These are phyloP conservation scores for Cnemophilus loriae DNA, from an alignment of 2,113 vertebrate genomes.

Conservation along the genomic window DNA sequence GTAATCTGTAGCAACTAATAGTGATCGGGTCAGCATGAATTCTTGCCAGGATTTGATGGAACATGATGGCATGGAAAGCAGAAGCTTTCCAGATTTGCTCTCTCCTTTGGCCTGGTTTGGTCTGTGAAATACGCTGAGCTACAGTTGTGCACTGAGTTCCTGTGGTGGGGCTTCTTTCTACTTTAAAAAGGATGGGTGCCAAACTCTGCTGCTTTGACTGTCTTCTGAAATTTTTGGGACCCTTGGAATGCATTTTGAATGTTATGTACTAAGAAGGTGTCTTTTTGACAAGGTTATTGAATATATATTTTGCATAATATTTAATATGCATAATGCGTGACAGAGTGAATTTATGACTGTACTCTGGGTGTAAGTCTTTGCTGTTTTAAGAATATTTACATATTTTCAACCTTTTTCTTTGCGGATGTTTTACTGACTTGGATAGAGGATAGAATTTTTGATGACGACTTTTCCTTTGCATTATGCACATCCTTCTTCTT, in stretches of 20 bases:
- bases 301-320: not conserved
- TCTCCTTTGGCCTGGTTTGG: constrained; percentile 30
- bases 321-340: not conserved
- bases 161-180: not conserved
- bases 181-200: not conserved
- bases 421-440: not conserved
- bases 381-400: not conserved
- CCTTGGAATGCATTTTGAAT: not conserved
- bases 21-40: constrained; percentile 55
- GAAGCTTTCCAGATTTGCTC: constrained; percentile 45
- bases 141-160: not conserved
- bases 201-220: not conserved
- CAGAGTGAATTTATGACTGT: not conserved
- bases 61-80: constrained; percentile 50
- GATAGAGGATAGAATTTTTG: not conserved
- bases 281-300: constrained; percentile 7
- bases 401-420: not conserved
- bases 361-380: not conserved
- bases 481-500: not conserved
- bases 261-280: not conserved
- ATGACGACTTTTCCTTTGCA: not conserved
- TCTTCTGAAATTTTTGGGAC: not conserved
- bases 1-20: constrained; percentile 54
- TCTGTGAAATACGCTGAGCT: not conserved
- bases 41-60: constrained; percentile 61